These are phyloP conservation scores for Trachythela sp. DNA, from an alignment of 64 coral and sea anemone genomes.

Conservation along the genomic window DNA sequence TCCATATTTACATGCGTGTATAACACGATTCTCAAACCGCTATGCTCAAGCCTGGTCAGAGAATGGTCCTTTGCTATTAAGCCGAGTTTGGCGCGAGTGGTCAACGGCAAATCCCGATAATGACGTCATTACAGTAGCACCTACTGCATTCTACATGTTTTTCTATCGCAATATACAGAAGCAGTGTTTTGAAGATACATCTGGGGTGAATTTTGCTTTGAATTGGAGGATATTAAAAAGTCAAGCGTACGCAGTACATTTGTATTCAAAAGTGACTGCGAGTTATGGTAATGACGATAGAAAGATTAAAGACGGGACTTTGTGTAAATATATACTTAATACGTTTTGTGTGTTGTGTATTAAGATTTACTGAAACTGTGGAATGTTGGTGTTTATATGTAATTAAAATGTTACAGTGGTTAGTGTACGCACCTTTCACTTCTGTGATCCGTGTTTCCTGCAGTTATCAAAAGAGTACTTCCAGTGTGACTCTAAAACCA, in stretches of 20 bases:
- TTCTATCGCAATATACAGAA: not conserved
- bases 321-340: conserved; percentile 36
- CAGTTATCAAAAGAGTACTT: too few relatives aligned
- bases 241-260: conserved; percentile 15
- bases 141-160: conserved; percentile 34
- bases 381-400: too few relatives aligned
- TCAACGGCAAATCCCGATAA: not conserved
- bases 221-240: conserved; percentile 1
- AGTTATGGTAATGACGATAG: not conserved
- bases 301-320: conserved; percentile 26
- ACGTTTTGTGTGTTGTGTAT: conserved; percentile 33
- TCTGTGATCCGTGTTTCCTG: too few relatives aligned
- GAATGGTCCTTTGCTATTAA: conserved; percentile 29
- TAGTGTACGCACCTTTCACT: too few relatives aligned
- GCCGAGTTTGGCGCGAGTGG: not conserved
- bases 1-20: not conserved
- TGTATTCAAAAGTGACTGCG: conserved; percentile 20
- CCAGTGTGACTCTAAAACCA: too few relatives aligned
- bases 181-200: conserved; percentile 34
- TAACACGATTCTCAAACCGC: not conserved
- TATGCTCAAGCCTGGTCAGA: not conserved
- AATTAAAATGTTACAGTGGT: too few relatives aligned
- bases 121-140: not conserved
- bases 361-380: not conserved
- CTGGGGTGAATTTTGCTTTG: not conserved